These are phyloP conservation scores for Dromius quadrimaculatus DNA, from an alignment of 2,888 invertebrate species.

Conservation along the genomic window DNA sequence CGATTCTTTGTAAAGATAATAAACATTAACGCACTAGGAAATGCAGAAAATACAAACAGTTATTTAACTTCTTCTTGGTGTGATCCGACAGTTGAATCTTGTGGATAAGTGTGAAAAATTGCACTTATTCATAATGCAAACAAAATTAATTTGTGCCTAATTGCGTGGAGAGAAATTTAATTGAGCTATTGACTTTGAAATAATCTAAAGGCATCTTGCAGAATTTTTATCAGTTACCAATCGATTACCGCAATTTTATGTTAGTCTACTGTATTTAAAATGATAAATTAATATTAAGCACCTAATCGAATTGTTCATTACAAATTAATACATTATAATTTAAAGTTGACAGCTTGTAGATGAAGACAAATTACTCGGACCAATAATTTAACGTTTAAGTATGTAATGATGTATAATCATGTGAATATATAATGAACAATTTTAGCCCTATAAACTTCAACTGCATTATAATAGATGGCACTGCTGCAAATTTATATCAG, in stretches of 20 bases:
- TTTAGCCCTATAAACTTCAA: too few relatives aligned
- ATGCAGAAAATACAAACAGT: constrained; percentile 14
- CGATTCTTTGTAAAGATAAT: constrained; percentile 16
- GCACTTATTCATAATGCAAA: background rate
- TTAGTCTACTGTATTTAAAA: too few relatives aligned
- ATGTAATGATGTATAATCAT: too few relatives aligned
- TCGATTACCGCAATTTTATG: too few relatives aligned
- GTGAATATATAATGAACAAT: too few relatives aligned
- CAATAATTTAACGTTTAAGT: too few relatives aligned
- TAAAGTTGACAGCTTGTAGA: constrained; percentile 14
- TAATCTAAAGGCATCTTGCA: background rate
- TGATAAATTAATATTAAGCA: background rate
- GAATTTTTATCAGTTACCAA: too few relatives aligned
- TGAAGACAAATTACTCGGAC: constrained; percentile 22
- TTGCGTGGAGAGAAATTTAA: constrained; percentile 3
- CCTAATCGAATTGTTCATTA: constrained; percentile 19
- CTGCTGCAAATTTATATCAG: background rate
- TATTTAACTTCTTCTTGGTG: background rate
- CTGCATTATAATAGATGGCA: too few relatives aligned
- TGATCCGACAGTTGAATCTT: background rate
- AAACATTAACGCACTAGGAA: constrained; percentile 11
- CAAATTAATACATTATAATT: constrained; percentile 29
- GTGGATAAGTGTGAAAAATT: background rate
- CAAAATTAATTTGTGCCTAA: background rate
- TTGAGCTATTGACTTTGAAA: constrained; percentile 7